phyloP scores from a whole-genome alignment of 1,140 invertebrate species.

The Zaprionus taronus region DNA sequence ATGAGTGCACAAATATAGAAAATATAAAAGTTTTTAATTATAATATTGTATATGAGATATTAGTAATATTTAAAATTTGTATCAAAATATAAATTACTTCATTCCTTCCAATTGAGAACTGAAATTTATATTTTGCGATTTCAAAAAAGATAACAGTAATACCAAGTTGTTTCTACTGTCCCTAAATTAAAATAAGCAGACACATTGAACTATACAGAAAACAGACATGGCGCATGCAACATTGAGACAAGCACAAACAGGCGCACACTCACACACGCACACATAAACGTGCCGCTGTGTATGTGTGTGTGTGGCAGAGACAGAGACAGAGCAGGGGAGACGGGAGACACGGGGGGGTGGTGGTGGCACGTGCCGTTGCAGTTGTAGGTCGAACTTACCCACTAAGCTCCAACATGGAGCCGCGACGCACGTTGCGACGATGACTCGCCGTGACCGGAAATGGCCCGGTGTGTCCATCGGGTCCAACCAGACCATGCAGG shows the following conservation, averaged over 20 bases:
- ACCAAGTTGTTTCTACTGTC: no score
- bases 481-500: conserved; percentile 46
- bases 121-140: no score
- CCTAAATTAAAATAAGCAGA: neutral
- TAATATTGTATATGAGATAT: no score
- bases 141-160: no score
- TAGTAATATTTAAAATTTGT: no score
- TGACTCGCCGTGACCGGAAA: conserved; percentile 85
- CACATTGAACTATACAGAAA: conserved; percentile 12
- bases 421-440: conserved; percentile 87
- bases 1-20: no score
- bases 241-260: conserved; percentile 9
- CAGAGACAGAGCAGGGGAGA: conserved; percentile 36
- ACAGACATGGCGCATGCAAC: conserved; percentile 24
- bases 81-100: no score
- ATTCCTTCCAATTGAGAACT: no score
- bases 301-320: conserved; percentile 29
- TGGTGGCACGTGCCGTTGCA: conserved; percentile 33
- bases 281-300: conserved; percentile 23
- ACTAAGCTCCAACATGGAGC: conserved; percentile 89
- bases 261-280: conserved; percentile 11
- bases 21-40: no score
- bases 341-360: neutral
- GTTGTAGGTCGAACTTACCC: conserved; percentile 86
- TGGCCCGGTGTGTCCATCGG: conserved; percentile 74